Evolutionary conservation across 2,113 vertebrate genomes (phyloP), one percentile per base, ranked within the genome.

Genomic region (Phalacrocorax aristotelis): DNA sequence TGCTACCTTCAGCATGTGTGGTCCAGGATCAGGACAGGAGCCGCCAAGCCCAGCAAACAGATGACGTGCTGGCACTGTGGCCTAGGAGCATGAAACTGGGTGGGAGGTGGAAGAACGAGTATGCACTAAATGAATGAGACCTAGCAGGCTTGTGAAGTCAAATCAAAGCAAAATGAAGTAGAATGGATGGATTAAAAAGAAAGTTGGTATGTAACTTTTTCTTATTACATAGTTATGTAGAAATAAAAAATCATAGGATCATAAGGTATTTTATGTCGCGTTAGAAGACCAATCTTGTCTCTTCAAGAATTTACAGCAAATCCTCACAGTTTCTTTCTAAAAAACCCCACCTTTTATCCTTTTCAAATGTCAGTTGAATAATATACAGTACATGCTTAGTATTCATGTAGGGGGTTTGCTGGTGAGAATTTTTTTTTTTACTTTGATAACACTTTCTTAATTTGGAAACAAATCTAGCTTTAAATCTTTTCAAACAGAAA

Each of bases 381-480:
- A 85, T 55, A 70, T 49, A 87, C 48, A 60, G 9, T 14, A 58
- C 44, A 15, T 44, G 19, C 55, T 95, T 89, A 89, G 70, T 86
- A 88, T 86, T 95, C 71, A 81, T 15, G 21, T 46, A 51, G 40
- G 22, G 25, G 0, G 21, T 46, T 80, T 89, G 44, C 60, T 60
- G 11, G 65, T 61, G 27, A 94, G 55, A 82, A 38, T n/a, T 38
- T 86, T 80, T 49, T 65, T 64, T 68, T 91, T 77, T 65, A 71
- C 52, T 82, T 83, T 66, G 26, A 69, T 87, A 94, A 87, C 15
- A 51, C 40, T 89, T 74, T 34, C 68, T 66, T 89, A 91, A 93
- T 93, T 96, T 96, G 55, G 42, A 78, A 88, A 95, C 89, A 90
- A 96, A 88, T 68, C 36, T 92, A 76, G 71, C 30, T 91, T 95